Conservation (phyloP, 2,888 invertebrate species). For the Lycaena phlaeas region DNA sequence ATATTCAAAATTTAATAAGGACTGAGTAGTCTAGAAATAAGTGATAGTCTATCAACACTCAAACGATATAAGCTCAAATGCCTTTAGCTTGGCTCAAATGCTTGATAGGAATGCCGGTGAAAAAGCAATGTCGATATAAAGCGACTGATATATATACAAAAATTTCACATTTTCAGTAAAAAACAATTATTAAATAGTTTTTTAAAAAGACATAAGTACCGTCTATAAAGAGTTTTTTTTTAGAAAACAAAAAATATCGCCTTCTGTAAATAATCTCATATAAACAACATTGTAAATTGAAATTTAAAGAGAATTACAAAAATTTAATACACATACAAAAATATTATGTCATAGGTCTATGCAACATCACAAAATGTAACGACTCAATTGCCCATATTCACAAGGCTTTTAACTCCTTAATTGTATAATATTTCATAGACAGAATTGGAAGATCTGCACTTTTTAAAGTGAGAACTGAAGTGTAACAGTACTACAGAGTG, state of each 20-base stretch:
- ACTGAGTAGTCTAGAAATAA: constrained; percentile 1
- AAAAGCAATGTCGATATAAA: constrained; percentile 9
- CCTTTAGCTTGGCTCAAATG: constrained; percentile 17
- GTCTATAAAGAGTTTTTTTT: background rate
- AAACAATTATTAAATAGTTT: too few relatives aligned
- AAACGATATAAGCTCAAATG: constrained; percentile 4
- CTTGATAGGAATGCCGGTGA: constrained; percentile 19
- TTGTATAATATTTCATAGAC: too few relatives aligned
- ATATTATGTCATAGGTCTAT: background rate
- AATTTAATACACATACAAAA: background rate
- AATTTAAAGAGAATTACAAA: background rate
- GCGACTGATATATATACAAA: background rate
- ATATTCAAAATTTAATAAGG: constrained; percentile 3
- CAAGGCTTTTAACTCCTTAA: background rate
- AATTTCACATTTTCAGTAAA: background rate
- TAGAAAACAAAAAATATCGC: background rate
- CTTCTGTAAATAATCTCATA: background rate
- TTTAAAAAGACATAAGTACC: too few relatives aligned
- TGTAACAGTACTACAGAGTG: background rate
- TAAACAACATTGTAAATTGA: constrained; percentile 1
- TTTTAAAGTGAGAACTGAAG: background rate
- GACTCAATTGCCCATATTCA: background rate
- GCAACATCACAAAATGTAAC: background rate
- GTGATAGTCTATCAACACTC: constrained; percentile 9
- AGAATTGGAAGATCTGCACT: background rate